Evolutionary conservation across 2,797 vertebrate species (phyloP), one percentile per base, ranked within the genome.

Genomic region (Cyclura pinguis): DNA sequence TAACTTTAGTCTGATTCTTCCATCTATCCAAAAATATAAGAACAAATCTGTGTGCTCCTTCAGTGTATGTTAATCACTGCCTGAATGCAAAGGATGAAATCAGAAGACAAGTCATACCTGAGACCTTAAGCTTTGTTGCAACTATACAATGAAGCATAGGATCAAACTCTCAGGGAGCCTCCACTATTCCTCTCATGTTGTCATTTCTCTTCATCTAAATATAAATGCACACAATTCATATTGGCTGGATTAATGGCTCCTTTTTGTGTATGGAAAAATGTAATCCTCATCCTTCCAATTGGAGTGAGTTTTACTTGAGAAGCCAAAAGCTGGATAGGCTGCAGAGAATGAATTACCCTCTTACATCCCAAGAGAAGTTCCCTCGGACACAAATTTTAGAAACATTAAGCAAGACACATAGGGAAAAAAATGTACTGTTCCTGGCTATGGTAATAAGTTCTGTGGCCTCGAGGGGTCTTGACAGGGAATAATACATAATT

Each of bases 281-380:
- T 0, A 94, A 52, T 9, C 81, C 20, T 77, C 88, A 77, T 50
- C 69, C 47, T 80, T 67, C 77, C 72, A 90, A 42, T 76, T 90
- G 72, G 72, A 77, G 62, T 22, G 3, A 24, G 55, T n/a, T 82
- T 72, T 50, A 91, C 35, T 74, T 87, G 69, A 90, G 3, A 76
- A 59, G 59, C 88, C 18, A 50, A 76, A 87, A 84, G 57, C 74
- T 72, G n/a, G 91, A 93, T 0, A 78, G 57, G 84, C 47, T 73
- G 57, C 57, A 59, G 72, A 77, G 72, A 91, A 87, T 27, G 69
- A 91, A 91, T 91, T 78, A 57, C 72, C 18, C 73, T 67, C 80
- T 83, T 78, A 83, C 35, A 77, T 57, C 80, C 59, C 57, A 83
- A 87, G 55, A 87, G 80, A 83, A 35, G 24, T 73, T 87, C 50